Conservation (phyloP, 2,113 vertebrate species). For the Cariama cristata region DNA sequence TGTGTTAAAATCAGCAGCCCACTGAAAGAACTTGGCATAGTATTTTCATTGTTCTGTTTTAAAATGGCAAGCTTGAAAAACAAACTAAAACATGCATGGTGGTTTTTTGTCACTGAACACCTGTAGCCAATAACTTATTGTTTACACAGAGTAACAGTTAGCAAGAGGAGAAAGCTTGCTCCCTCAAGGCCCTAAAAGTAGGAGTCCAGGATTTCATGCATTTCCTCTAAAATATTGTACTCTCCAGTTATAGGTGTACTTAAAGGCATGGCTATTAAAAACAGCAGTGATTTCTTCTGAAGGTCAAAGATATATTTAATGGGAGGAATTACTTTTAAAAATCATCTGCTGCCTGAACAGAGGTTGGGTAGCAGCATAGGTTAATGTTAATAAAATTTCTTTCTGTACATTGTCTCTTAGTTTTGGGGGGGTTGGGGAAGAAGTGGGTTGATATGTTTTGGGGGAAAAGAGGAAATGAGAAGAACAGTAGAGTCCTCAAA, state of each 20-base stretch:
- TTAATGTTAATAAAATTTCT: neutral
- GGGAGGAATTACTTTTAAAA: neutral
- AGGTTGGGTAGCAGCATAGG: neutral
- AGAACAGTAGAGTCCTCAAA: neutral
- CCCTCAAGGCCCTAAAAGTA: neutral
- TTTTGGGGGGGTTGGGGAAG: no score
- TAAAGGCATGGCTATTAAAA: neutral
- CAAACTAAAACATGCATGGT: neutral
- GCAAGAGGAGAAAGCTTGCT: neutral
- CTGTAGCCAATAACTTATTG: neutral
- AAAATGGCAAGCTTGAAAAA: neutral
- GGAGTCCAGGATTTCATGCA: accelerated
- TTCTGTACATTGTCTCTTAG: neutral
- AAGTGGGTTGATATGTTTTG: no score
- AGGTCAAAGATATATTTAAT: neutral
- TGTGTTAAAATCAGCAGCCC: neutral
- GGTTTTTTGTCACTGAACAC: neutral
- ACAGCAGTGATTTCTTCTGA: neutral
- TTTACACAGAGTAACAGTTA: neutral
- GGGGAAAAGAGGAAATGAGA: neutral
- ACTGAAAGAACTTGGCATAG: neutral
- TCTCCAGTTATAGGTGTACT: neutral
- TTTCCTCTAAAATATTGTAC: neutral
- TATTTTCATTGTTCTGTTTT: neutral
- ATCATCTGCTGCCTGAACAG: neutral